These are phyloP conservation scores for Neoseiulus cucumeris DNA, from an alignment of 1,140 invertebrate species.

Conservation along the genomic window DNA sequence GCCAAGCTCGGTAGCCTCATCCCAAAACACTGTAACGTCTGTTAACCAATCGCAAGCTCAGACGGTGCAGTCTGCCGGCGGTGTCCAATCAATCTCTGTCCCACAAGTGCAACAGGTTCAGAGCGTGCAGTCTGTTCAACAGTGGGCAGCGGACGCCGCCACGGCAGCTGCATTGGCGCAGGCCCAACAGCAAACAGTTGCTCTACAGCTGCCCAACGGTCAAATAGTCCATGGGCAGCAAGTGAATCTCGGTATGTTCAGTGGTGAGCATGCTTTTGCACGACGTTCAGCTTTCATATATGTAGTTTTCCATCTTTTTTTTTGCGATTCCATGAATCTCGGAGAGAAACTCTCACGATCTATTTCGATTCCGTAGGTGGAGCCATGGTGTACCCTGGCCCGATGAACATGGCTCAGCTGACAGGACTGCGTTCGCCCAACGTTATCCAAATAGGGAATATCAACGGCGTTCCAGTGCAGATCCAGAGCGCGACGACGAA, in stretches of 20 bases:
- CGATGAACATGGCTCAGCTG: slow-evolving; percentile 9
- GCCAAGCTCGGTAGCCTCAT: background rate
- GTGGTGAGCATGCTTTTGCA: too few species aligned
- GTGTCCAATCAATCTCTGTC: slow-evolving; percentile 27
- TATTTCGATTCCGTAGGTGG: background rate
- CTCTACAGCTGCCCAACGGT: slow-evolving; percentile 23
- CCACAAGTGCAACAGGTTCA: slow-evolving; percentile 15
- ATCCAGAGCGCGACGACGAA: slow-evolving; percentile 25
- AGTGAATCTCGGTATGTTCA: background rate
- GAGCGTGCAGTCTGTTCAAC: slow-evolving; percentile 13
- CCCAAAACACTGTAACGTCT: background rate
- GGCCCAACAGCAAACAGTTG: slow-evolving; percentile 21
- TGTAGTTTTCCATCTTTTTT: too few species aligned
- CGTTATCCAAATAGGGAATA: slow-evolving; percentile 20
- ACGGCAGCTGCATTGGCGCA: slow-evolving; percentile 27
- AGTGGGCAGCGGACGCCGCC: background rate
- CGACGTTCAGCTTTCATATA: too few species aligned
- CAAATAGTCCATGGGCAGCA: slow-evolving; percentile 22
- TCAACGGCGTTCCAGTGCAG: slow-evolving; percentile 21
- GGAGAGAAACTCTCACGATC: too few species aligned
- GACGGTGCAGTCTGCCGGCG: slow-evolving; percentile 47
- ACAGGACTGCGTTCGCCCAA: slow-evolving; percentile 19
- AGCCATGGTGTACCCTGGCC: background rate
- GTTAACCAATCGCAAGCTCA: slow-evolving; percentile 39
- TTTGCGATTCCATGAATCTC: too few species aligned